Evolutionary conservation across 2,797 vertebrate species (phyloP).

Genomic region (Falco novaeseelandiae): DNA sequence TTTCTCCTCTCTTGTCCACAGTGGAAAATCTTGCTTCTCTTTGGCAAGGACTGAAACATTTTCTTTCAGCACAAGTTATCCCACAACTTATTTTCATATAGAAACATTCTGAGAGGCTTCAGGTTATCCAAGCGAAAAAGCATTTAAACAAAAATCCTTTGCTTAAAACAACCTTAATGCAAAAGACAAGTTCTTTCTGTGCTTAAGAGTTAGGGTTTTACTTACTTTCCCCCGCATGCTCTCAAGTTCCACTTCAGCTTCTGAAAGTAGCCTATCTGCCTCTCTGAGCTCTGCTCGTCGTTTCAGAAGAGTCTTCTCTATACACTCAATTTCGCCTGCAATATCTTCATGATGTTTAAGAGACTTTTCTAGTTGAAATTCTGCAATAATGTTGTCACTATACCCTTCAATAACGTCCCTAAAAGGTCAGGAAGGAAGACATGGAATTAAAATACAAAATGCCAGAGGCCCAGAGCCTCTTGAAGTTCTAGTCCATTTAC

Average conservation of each 20-base stretch:
- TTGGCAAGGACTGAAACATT: neutral
- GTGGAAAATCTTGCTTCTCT: neutral
- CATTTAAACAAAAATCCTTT: neutral
- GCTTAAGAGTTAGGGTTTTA: neutral
- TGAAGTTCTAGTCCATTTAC: neutral
- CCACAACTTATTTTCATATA: neutral
- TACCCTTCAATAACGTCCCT: conserved; percentile 76
- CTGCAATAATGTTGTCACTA: conserved; percentile 55
- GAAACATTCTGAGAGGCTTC: neutral
- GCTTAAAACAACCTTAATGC: neutral
- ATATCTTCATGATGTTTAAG: conserved; percentile 75
- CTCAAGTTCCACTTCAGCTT: conserved; percentile 83
- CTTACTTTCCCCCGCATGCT: conserved; percentile 79
- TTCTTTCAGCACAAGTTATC: neutral
- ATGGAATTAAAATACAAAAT: neutral
- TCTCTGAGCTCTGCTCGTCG: conserved; percentile 86
- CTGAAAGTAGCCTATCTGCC: conserved; percentile 84
- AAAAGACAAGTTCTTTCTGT: neutral
- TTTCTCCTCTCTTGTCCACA: neutral
- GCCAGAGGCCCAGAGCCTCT: rapidly evolving
- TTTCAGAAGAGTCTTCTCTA: conserved; percentile 87
- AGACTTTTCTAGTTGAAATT: conserved; percentile 75
- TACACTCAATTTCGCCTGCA: conserved; percentile 83
- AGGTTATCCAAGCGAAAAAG: neutral
- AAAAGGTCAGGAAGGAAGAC: neutral